A percentile compares a stretch with the other conserved stretches of the same genome.
Evolutionary conservation across 2,113 vertebrate genomes (phyloP).

Genomic region (Delphinapterus leucas): DNA sequence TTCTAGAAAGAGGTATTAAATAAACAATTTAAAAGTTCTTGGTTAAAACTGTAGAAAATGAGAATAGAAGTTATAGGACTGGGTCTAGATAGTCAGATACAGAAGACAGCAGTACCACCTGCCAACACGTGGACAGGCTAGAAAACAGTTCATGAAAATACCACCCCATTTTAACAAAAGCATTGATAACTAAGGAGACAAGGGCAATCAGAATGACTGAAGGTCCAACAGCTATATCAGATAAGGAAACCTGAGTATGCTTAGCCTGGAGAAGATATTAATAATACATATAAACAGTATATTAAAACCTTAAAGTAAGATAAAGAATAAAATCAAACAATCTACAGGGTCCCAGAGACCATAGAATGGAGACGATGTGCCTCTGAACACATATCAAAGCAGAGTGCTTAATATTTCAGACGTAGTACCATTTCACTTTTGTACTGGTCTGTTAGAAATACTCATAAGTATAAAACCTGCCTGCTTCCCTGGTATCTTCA

Average conservation of each 20-base stretch:
- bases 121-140: not conserved
- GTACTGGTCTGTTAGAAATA: not conserved
- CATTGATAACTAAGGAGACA: not conserved
- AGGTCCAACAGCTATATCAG: not conserved
- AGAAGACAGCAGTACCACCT: not conserved
- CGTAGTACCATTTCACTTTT: not conserved
- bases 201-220: not conserved
- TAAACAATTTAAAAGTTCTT: not conserved
- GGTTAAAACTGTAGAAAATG: not conserved
- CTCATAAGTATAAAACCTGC: not conserved
- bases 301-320: not conserved
- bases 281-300: not conserved
- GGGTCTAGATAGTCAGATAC: not conserved
- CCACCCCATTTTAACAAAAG: not conserved
- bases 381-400: not conserved
- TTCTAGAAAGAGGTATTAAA: not conserved
- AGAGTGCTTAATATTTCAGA: not conserved
- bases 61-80: not conserved
- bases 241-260: not conserved
- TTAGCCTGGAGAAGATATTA: not conserved
- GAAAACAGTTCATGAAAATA: not conserved
- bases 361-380: not conserved
- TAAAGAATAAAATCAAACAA: not conserved
- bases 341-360: not conserved
- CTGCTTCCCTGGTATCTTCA: not conserved